Evolutionary conservation across 2,888 invertebrate species (phyloP), one percentile per base, ranked within the genome.

Genomic region (Antitype chi): DNA sequence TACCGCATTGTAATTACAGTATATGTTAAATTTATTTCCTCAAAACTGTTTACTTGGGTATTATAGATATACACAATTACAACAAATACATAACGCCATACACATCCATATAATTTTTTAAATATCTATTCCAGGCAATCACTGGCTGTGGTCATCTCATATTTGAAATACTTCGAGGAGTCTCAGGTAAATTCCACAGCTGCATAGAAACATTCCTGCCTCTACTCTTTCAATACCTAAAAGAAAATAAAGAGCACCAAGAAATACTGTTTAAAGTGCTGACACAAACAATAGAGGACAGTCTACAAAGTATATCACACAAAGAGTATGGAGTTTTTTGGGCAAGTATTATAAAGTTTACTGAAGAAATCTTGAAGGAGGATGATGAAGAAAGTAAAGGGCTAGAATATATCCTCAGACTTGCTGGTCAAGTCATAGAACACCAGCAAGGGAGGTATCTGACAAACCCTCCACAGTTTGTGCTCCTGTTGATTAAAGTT

Each of bases 151-250:
- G 99, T 0, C 98, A 98, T 87, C 96, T 99, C 38, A 96, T 99
- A 76, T 99, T 99, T 95, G 99, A 99, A 96, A 98, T 99, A 75
- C 94, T 99, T 63, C 98, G 98, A 90, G 99, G 99, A 52, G 98
- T 99, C 0, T 97, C 97, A 78, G 98, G 98, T 1, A 98, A 98
- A 89, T 98, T 99, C 91, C 99, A 99, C 92, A 99, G 98, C 84
- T 98, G 98, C 88, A 97, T 98, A 1, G 98, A 98, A 71, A 97
- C 97, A 74, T 97, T 98, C 88, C 92, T 99, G 6, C 97, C 97
- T 55, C 92, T 98, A 66, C 95, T 98, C 23, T 95, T 99, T 6
- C 97, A 97, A 79, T 97, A 97, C 57, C 92, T 98, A 3, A 94
- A 95, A 83, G 97, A 97, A 74, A 92, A 93, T 69, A 93, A 92